phyloP scores from a whole-genome alignment of 1,140 invertebrate genomes.

The Saxidomus purpurata region DNA sequence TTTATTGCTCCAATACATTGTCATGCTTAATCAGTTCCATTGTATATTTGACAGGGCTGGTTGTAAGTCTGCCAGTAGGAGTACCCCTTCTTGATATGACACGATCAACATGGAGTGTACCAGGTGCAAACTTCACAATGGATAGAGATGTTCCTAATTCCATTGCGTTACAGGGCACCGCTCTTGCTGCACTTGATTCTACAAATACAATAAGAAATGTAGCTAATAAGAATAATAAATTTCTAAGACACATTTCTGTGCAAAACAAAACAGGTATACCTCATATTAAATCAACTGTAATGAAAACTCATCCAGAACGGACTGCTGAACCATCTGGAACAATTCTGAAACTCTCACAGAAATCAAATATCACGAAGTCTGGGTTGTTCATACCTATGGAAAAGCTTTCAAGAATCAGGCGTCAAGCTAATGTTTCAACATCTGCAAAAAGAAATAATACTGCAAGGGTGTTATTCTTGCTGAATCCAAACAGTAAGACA shows the following conservation, averaged over 20 bases:
- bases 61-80: neutral
- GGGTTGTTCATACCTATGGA: neutral
- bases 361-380: neutral
- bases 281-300: too few species aligned
- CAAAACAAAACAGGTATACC: neutral
- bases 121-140: neutral
- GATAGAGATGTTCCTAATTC: slow-evolving; percentile 7
- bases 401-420: neutral
- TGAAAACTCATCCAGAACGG: neutral
- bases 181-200: neutral
- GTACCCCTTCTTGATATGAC: neutral
- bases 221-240: neutral
- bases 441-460: neutral
- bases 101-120: neutral
- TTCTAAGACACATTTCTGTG: neutral
- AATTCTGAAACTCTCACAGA: neutral
- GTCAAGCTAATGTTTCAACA: neutral
- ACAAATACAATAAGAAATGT: neutral
- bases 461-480: neutral
- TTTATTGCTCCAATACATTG: too few species aligned
- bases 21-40: neutral
- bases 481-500: neutral
- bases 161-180: neutral
- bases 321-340: neutral
- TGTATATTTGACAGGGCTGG: neutral